Conservation (phyloP, 1,140 invertebrate species). For the Gerris buenoi region DNA sequence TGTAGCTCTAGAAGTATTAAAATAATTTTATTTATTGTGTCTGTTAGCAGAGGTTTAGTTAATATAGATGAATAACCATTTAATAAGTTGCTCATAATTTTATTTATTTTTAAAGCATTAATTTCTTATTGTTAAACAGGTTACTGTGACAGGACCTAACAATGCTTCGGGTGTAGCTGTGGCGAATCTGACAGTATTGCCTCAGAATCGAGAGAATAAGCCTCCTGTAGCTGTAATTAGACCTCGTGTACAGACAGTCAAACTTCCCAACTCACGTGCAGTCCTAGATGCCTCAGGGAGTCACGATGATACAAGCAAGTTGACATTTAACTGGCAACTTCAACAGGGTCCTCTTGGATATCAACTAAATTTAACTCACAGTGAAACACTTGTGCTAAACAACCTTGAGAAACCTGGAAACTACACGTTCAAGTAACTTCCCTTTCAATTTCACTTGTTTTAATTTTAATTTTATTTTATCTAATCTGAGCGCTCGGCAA, state of each 20-base stretch:
- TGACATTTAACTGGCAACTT: constrained; percentile 65
- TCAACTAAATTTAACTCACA: constrained; percentile 57
- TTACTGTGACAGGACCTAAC: constrained; percentile 49
- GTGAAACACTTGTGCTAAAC: constrained; percentile 67
- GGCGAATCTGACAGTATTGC: constrained; percentile 82
- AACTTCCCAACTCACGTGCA: constrained; percentile 73
- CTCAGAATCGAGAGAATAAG: constrained; percentile 68
- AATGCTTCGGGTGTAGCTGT: constrained; percentile 61
- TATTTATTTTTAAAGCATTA: too few relatives aligned
- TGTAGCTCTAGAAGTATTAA: too few relatives aligned
- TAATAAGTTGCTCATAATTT: too few relatives aligned
- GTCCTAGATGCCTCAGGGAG: constrained; percentile 72
- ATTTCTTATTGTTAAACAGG: too few relatives aligned
- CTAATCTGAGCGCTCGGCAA: background rate
- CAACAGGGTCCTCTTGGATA: constrained; percentile 74
- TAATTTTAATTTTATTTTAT: background rate
- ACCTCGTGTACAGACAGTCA: constrained; percentile 66
- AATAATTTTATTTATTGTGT: too few relatives aligned
- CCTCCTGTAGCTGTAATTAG: constrained; percentile 73
- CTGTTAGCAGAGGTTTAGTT: too few relatives aligned
- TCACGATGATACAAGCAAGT: constrained; percentile 39
- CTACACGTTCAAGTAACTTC: constrained; percentile 70
- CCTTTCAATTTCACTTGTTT: too few relatives aligned
- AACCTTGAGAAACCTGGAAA: constrained; percentile 71
- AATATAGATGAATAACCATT: too few relatives aligned